Conservation (phyloP, 2,888 invertebrate species). For the Sabellastarte sp. region DNA sequence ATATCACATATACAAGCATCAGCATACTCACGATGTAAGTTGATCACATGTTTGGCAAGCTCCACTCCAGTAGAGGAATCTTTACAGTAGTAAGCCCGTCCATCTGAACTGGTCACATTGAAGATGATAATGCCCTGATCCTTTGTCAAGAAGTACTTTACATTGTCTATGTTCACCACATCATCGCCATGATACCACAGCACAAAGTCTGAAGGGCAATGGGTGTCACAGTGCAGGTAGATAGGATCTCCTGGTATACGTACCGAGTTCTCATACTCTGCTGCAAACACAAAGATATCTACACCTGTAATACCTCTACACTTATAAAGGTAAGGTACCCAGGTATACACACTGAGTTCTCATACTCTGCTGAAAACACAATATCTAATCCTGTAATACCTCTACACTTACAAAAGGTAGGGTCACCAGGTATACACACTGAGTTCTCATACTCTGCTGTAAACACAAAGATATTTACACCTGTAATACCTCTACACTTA, state of each 20-base stretch:
- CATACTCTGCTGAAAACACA: background rate
- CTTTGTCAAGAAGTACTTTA: constrained; percentile 29
- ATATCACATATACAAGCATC: too few relatives aligned
- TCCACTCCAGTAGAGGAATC: too few relatives aligned
- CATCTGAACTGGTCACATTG: constrained; percentile 26
- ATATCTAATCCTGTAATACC: too few relatives aligned
- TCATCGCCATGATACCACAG: constrained; percentile 3
- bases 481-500: too few relatives aligned
- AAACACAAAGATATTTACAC: too few relatives aligned
- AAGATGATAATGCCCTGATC: constrained; percentile 33
- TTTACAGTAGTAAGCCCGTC: constrained; percentile 29
- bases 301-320: too few relatives aligned
- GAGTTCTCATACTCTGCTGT: background rate
- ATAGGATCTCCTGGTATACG: constrained; percentile 6
- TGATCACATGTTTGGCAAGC: too few relatives aligned
- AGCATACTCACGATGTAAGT: too few relatives aligned
- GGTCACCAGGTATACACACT: constrained; percentile 3
- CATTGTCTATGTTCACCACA: constrained; percentile 4
- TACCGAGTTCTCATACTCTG: background rate
- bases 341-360: background rate
- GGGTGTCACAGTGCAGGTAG: background rate
- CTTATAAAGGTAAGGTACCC: constrained; percentile 4
- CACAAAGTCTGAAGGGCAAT: background rate
- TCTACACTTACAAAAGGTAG: too few relatives aligned
- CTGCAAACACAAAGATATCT: background rate